Conservation (phyloP, 2,888 invertebrate genomes). For the Chydorus sphaericus region DNA sequence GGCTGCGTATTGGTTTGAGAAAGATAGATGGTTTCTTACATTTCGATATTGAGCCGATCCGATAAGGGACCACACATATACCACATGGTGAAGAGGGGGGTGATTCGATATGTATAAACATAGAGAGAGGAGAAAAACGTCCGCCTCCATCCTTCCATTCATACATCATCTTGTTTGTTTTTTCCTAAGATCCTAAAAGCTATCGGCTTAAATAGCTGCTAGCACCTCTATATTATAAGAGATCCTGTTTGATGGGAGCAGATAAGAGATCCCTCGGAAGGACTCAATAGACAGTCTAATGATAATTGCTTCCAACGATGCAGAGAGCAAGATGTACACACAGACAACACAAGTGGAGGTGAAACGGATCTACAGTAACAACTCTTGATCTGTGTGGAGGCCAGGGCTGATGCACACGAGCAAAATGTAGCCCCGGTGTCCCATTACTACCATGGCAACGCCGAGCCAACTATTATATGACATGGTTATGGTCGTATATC, state of each 20-base stretch:
- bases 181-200: too few relatives aligned
- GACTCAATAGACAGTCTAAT: not conserved
- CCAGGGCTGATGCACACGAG: not conserved
- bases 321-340: not conserved
- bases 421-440: not conserved
- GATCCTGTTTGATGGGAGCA: too few relatives aligned
- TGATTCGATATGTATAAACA: constrained; percentile 2
- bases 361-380: not conserved
- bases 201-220: too few relatives aligned
- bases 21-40: not conserved
- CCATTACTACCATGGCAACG: constrained; percentile 2
- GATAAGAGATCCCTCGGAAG: too few relatives aligned
- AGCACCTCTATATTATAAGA: too few relatives aligned
- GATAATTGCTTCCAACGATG: not conserved
- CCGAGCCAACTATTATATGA: not conserved
- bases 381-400: not conserved
- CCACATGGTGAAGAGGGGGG: too few relatives aligned
- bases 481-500: not conserved
- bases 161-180: constrained; percentile 4
- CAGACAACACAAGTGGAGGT: not conserved
- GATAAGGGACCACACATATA: constrained; percentile 8
- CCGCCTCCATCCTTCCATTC: not conserved
- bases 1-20: not conserved
- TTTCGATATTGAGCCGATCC: constrained; percentile 7
- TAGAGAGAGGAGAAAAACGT: not conserved